Evolutionary conservation across 2,797 vertebrate species (phyloP), one percentile per base, ranked within the genome.

Genomic region (Sebastes flavidus): DNA sequence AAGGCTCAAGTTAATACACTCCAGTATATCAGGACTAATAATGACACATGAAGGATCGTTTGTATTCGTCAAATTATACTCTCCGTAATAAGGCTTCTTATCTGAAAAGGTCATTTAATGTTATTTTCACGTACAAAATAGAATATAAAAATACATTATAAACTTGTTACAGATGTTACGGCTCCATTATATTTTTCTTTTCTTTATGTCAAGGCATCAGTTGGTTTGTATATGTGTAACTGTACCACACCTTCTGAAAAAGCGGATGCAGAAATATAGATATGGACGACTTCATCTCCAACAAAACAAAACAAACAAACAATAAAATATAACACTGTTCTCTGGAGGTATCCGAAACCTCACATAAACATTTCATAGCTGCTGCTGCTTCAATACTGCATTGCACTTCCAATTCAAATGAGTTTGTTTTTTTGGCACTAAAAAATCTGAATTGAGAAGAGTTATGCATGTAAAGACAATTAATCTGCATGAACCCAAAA

Each of bases 61-160:
- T 72, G 42, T 56, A 55, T 25, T 66, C 59, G 83, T 88, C 83
- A 90, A 92, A 90, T 91, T 80, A 46, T 46, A 83, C 74, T 91
- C 84, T 90, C 84, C 83, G 60, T 92, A 91, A 93, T 94, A 95
- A 95, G 94, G 95, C 95, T 94, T 95, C 83, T 91, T 90, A 88
- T 95, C 93, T 92, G 91, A 92, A 95, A 95, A 94, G 89, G 88
- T 95, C 65, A 92, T 96, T 96, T 96, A 96, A 96, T 96, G 94
- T 96, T 95, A 95, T 94, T 94, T 91, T 87, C 93, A 94, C 84
- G 91, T 95, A 96, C 93, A 96, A 96, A 96, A 96, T 93, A 92
- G 92, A 93, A 95, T 96, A 96, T 92, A 96, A 96, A 96, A 96
- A 96, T 95, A 96, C 95, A 96, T 94, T 94, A 95, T 94, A 93